phyloP scores from a whole-genome alignment of 1,140 invertebrate species.

The Ctenoplectra terminalis region DNA sequence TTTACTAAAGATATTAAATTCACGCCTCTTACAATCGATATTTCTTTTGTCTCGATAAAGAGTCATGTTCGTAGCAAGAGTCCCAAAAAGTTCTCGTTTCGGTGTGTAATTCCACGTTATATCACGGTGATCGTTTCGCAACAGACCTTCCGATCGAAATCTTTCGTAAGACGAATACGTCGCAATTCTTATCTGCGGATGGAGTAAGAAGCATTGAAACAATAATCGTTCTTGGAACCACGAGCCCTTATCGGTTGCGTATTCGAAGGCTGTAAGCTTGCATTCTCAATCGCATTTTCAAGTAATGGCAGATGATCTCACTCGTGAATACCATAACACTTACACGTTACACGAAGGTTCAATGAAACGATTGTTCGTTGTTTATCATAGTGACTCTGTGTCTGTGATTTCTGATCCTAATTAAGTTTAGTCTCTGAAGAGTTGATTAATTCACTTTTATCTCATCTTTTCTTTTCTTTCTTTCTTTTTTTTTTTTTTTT shows the following conservation, averaged over 20 bases:
- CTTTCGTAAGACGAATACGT: slow-evolving; percentile 29
- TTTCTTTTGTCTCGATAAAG: background rate
- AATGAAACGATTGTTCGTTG: background rate
- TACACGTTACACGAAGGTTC: background rate
- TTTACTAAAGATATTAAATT: too few relatives aligned
- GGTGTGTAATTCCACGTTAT: background rate
- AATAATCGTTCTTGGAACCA: slow-evolving; percentile 25
- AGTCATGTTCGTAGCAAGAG: background rate
- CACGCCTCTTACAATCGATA: too few relatives aligned
- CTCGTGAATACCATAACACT: too few relatives aligned
- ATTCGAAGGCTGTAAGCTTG: background rate
- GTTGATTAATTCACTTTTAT: background rate
- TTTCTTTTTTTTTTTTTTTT: too few relatives aligned
- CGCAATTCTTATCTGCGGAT: slow-evolving; percentile 16
- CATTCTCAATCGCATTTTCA: background rate
- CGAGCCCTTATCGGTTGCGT: slow-evolving; percentile 13
- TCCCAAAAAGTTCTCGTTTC: background rate
- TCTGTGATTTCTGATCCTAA: background rate
- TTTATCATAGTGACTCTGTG: background rate
- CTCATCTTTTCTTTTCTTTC: background rate
- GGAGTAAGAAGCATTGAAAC: slow-evolving; percentile 4
- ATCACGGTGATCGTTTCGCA: background rate
- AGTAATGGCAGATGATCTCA: background rate
- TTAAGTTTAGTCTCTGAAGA: background rate
- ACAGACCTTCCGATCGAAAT: background rate